Evolutionary conservation across 2,888 invertebrate species (phyloP), one percentile per base, ranked within the genome.

Genomic region (Eupelmus urozonus): DNA sequence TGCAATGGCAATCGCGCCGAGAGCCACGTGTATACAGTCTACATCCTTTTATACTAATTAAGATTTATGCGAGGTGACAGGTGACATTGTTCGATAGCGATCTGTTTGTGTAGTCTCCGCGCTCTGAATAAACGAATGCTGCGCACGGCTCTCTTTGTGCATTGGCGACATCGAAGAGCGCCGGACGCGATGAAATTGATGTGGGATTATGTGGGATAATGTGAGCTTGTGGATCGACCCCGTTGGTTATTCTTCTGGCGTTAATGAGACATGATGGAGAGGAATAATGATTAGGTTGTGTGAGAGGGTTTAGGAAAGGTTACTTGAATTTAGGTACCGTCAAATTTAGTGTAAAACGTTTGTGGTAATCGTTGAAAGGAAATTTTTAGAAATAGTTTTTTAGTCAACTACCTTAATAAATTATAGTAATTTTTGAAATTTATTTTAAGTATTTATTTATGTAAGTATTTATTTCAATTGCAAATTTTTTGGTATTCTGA

Each of bases 31-130:
- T 57, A n/a, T n/a, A n/a, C n/a, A 27, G n/a, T 20, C 40, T 9
- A 23, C 40, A n/a, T 25, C 18, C 62, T 29, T 27, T n/a, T 29
- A 25, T 57, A 59, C 79, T 79, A 79, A 79, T 79, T 79, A 79
- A 79, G 71, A 79, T 79, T 79, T 79, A 75, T 76, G 20, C 65
- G 60, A 29, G 20, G 13, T 25, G 62, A 67, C 60, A 75, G 74
- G 40, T 74, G 65, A 74, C 74, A 75, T 71, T 75, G 67, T 71
- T 63, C 49, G 74, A 78, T 78, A 57, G 18, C 55, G 27, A 76
- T 66, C 55, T 45, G 27, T 23, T 20, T 25, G 42, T n/a, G 3
- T 11, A n/a, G 40, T 11, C 20, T 11, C 20, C 62, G 18, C 11
- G 42, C 18, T 13, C 16, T 3, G 20, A 16, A 20, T 25, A 25